phyloP scores from a whole-genome alignment of 1,140 invertebrate species.

The Macrostomum lignano region DNA sequence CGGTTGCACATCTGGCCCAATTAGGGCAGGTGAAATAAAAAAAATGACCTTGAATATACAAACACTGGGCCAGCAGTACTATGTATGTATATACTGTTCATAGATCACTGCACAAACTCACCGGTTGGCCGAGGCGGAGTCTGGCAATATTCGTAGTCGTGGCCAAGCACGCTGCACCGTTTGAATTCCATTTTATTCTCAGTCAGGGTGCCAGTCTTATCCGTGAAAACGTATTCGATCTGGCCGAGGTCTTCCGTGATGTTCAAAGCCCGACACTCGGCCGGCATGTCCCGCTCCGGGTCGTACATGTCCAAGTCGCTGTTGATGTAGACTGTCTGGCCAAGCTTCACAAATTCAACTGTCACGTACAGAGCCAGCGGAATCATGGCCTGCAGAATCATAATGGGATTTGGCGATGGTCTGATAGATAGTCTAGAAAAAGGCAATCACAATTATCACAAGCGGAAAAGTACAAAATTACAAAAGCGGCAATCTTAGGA shows the following conservation, averaged over 20 bases:
- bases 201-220: constrained; percentile 84
- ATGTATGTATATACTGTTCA: too few relatives aligned
- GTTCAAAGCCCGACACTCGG: constrained; percentile 76
- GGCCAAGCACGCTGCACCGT: constrained; percentile 52
- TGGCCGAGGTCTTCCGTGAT: constrained; percentile 86
- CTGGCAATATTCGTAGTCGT: too few relatives aligned
- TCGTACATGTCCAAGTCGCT: constrained; percentile 61
- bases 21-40: too few relatives aligned
- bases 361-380: constrained; percentile 82
- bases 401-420: too few relatives aligned
- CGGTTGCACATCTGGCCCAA: too few relatives aligned
- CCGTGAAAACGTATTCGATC: constrained; percentile 73
- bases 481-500: constrained; percentile 1
- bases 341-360: constrained; percentile 75
- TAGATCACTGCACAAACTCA: too few relatives aligned
- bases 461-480: too few relatives aligned
- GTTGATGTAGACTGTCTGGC: constrained; percentile 78
- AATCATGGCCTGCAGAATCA: constrained; percentile 91
- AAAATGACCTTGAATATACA: too few relatives aligned
- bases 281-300: constrained; percentile 42
- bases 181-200: constrained; percentile 86
- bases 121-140: too few relatives aligned
- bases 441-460: too few relatives aligned
- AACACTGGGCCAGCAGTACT: too few relatives aligned
- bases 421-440: too few relatives aligned